Base-by-base conservation (phyloP, 37 sponge, comb jelly and placozoan genomes). In the Chondrosia reniformis region DNA sequence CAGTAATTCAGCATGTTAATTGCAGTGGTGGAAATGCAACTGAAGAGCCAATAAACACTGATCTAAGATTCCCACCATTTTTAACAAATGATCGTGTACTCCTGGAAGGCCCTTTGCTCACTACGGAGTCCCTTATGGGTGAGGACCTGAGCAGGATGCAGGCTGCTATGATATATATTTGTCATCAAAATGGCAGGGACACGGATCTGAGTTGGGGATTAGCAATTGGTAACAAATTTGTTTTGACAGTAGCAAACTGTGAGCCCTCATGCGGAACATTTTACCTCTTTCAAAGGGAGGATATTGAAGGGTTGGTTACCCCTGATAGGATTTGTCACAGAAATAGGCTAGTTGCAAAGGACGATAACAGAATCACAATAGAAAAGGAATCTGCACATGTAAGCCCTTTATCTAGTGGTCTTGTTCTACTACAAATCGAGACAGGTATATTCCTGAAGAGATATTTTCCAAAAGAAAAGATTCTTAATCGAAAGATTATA, bases 91-190 rank as follows among this genome's bases (percentile, higher is more conserved):
- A 69, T 17, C 39, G 42, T 69, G 2, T 69, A 21, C 72, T 69
- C n/a, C 43, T 69, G n/a, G 37, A 69, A 17, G 72, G 72, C 4
- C 72, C 72, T 34, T 24, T 69, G n/a, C 42, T 69, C 44, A n/a
- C 72, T 6, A 69, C 72, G 3, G 39, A 41, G 39, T 43, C 41
- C 1, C 38, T 43, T 21, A 39, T 69, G n/a, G 39, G 44, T 43
- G 42, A 69, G 43, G 41, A 36, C 17, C 6, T 69, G 41, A 41
- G 42, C 39, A 1, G 19, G 32, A 24, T 69, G 19, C 32, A 34
- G 2, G 41, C 39, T 17, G 32, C 72, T 2, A 69, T 69, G 72
- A 24, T 69, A 1, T 69, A 69, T 69, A 39, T 69, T 24, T 69
- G 72, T 25, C 72, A 69, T 5, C 41, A 69, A 28, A 24, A 56